Percentiles rank a stretch among this genome's conserved stretches.
Conservation (phyloP, 2,113 vertebrate species). For the Myotis lucifugus region DNA sequence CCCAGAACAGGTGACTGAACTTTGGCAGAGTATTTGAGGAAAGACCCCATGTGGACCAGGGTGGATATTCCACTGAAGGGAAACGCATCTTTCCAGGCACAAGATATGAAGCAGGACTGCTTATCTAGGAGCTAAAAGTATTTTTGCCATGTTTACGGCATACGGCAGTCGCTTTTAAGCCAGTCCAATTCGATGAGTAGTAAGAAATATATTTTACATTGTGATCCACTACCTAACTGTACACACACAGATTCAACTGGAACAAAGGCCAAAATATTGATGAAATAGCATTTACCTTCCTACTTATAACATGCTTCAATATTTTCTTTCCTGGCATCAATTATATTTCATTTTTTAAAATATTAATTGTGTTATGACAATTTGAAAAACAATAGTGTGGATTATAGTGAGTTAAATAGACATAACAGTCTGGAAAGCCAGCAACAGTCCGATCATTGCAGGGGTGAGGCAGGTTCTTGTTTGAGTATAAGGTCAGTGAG, state of each 20-base stretch:
- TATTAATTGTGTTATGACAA: background rate
- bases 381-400: background rate
- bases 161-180: background rate
- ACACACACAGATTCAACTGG: background rate
- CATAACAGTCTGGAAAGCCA: background rate
- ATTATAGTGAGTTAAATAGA: background rate
- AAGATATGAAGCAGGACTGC: background rate
- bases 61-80: no score
- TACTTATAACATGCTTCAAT: background rate
- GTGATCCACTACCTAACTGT: background rate
- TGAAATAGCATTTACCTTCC: background rate
- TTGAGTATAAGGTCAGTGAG: background rate
- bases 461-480: rapidly evolving
- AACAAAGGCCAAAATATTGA: background rate
- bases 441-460: background rate
- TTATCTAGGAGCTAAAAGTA: background rate
- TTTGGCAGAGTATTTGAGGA: background rate
- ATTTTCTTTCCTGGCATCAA: background rate
- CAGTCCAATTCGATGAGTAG: background rate
- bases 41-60: no score
- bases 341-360: background rate
- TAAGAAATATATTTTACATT: background rate
- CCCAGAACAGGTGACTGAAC: background rate
- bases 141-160: background rate
- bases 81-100: background rate